Evolutionary conservation across 2,113 vertebrate genomes (phyloP).

Genomic region (Festucalex cinctus): DNA sequence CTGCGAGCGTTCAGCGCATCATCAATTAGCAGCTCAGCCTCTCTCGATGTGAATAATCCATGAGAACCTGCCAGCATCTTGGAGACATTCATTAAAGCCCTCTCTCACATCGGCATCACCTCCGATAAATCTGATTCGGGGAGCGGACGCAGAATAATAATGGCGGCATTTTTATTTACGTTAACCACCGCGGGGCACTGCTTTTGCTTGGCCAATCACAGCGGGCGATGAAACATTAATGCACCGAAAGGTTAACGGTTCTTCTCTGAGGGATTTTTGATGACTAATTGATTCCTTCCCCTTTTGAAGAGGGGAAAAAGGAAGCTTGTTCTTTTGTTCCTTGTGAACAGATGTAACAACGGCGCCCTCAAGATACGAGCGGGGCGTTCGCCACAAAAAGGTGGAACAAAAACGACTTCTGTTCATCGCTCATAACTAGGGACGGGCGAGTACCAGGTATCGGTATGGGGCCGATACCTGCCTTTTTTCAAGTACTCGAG

Average conservation of each 20-base stretch:
- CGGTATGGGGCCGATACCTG: no score
- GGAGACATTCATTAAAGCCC: constrained; percentile 37
- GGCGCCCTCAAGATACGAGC: constrained; percentile 15
- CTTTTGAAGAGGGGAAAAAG: constrained; percentile 40
- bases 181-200: constrained; percentile 8
- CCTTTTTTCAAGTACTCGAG: no score
- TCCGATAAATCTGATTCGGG: constrained; percentile 13
- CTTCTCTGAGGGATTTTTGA: constrained; percentile 48
- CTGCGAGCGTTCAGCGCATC: constrained; percentile 7
- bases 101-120: neutral
- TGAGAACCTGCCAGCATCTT: constrained; percentile 18
- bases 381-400: no score
- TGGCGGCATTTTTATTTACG: constrained; percentile 48
- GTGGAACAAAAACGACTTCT: neutral
- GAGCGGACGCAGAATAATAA: constrained; percentile 42
- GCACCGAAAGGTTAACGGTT: constrained; percentile 66
- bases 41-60: constrained; percentile 43
- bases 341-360: constrained; percentile 20
- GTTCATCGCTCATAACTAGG: neutral
- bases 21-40: constrained; percentile 19
- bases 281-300: constrained; percentile 64
- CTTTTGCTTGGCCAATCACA: constrained; percentile 7
- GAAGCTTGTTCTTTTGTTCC: constrained; percentile 38
- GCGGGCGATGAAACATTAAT: constrained; percentile 64
- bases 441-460: no score